Evolutionary conservation across 2,888 invertebrate species (phyloP), one percentile per base, ranked within the genome.

Genomic region (Euproctis similis): DNA sequence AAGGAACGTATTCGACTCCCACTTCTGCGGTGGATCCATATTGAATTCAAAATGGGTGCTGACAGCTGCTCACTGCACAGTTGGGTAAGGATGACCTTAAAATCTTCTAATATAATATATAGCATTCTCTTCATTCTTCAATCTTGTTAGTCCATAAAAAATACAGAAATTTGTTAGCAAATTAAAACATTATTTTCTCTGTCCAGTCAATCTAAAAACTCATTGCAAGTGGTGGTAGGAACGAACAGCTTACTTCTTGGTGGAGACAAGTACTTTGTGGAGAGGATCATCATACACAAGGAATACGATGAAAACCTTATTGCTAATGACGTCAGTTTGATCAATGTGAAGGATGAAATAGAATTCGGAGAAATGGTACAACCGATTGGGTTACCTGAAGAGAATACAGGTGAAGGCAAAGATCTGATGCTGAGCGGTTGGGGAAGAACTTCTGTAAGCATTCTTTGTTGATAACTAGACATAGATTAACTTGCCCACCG

Each of bases 21-120:
- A 78, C 39, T 77, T 78, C 52, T 85, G 85, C 36, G 85, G 85
- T 0, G 85, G 82, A 1, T 66, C 74, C 8, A 69, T 86, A 8
- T 30, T 86, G 27, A 78, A 48, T 36, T 42, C 55, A 3, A 52
- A 72, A 49, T 86, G 81, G 75, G 63, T 86, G 8, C 38, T 86
- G 12, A 86, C 86, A 1, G 85, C 85, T 1, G 85, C 84, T 1
- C 86, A 85, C 41, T 86, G 86, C 32, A 69, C 85, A 39, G 40
- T 53, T 4, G 65, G 72, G 85, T 84, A 51, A 60, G 57, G 3
- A 19, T n/a, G n/a, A n/a, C n/a, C n/a, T n/a, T n/a, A n/a, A n/a
- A n/a, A n/a, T n/a, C n/a, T n/a, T n/a, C n/a, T n/a, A n/a, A n/a
- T n/a, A n/a, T n/a, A n/a, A n/a, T n/a, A n/a, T n/a, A n/a, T n/a